A percentile compares a stretch with the other conserved stretches of the same genome.
Evolutionary conservation across 2,888 invertebrate species (phyloP).

Genomic region (Stenodera caucasica): DNA sequence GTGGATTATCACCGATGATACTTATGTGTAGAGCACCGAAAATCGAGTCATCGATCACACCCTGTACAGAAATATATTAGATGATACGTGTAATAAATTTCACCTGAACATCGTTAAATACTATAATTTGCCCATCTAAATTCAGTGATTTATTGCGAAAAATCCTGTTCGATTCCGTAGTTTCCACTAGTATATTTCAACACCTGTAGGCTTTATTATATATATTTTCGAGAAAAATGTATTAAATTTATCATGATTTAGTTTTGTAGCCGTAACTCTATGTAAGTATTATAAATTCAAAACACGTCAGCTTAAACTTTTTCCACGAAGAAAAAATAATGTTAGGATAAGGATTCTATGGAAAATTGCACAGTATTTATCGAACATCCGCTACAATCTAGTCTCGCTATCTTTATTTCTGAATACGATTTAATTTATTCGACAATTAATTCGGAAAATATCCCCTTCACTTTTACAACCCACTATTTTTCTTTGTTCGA

Average conservation of each 20-base stretch:
- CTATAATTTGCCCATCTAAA: too few species aligned
- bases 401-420: background rate
- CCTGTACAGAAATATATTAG: too few species aligned
- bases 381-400: background rate
- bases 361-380: background rate
- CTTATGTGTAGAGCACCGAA: too few species aligned
- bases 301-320: background rate
- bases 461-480: too few species aligned
- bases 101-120: too few species aligned
- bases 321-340: background rate
- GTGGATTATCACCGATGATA: too few species aligned
- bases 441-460: too few species aligned
- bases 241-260: conserved; percentile 2
- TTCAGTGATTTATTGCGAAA: background rate
- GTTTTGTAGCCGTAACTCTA: background rate
- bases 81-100: too few species aligned
- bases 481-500: too few species aligned
- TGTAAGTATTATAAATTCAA: background rate
- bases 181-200: background rate
- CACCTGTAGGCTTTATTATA: background rate
- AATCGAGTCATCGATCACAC: too few species aligned
- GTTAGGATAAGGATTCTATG: background rate
- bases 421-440: too few species aligned
- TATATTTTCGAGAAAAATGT: background rate
- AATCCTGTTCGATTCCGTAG: background rate